Percentiles rank a stretch among this genome's conserved stretches.
These are phyloP conservation scores for Gallinago solitaria DNA, from an alignment of 2,797 vertebrate genomes.

Conservation along the genomic window DNA sequence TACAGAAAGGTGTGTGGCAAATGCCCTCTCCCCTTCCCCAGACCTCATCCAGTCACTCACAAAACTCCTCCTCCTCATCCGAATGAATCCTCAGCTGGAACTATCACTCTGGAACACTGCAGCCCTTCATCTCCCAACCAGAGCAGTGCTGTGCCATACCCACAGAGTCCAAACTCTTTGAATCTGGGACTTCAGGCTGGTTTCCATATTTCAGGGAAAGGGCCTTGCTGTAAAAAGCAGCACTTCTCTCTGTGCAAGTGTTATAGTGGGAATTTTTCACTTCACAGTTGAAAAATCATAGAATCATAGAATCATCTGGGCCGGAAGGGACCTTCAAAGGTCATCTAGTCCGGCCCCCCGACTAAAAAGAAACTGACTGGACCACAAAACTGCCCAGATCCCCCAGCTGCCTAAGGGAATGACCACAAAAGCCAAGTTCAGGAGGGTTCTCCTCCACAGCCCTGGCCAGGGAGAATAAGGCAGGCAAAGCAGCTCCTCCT, in stretches of 20 bases:
- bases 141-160: background rate
- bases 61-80: background rate
- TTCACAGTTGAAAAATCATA: background rate
- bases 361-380: background rate
- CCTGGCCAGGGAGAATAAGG: accelerated
- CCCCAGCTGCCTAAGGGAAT: background rate
- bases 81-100: background rate
- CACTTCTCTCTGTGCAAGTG: background rate
- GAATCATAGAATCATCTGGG: too few species aligned
- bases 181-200: accelerated
- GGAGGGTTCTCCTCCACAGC: background rate
- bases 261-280: background rate
- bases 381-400: background rate
- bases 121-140: background rate
- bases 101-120: background rate
- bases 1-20: accelerated
- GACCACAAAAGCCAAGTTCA: background rate
- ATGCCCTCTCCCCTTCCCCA: background rate
- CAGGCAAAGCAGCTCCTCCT: background rate
- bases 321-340: too few species aligned
- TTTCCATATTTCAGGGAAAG: background rate
- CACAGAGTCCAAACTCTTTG: background rate
- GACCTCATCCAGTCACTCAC: background rate
- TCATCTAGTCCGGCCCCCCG: too few species aligned
- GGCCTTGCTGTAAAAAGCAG: background rate